Evolutionary conservation across 2,113 vertebrate species (phyloP).

Genomic region (Sinosuthora webbiana): DNA sequence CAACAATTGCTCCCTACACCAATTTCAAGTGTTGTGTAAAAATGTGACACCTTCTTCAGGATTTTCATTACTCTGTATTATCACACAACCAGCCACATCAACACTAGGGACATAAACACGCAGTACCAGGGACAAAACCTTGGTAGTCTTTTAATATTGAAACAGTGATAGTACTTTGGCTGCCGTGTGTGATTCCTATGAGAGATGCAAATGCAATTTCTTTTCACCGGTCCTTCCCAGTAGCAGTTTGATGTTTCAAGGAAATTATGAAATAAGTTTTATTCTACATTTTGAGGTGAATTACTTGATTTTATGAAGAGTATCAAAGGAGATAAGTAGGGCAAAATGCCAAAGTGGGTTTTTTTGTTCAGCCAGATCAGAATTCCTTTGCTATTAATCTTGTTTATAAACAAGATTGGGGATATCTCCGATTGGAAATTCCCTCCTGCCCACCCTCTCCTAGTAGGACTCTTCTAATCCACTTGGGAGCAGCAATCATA

Average conservation of each 20-base stretch:
- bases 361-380: neutral
- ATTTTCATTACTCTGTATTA: neutral
- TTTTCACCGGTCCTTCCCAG: neutral
- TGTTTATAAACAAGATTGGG: neutral
- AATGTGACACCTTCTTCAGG: neutral
- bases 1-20: neutral
- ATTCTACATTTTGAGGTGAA: neutral
- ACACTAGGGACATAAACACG: neutral
- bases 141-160: neutral
- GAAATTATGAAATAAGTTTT: neutral
- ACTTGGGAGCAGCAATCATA: neutral
- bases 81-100: neutral
- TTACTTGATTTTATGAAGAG: neutral
- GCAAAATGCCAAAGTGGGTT: accelerated
- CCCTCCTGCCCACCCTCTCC: neutral
- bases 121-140: neutral
- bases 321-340: neutral
- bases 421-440: neutral
- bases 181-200: neutral
- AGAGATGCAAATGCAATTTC: neutral
- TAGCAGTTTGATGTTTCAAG: neutral
- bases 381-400: neutral
- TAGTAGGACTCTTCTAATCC: neutral
- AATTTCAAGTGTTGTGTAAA: neutral
- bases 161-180: neutral